phyloP scores from a whole-genome alignment of 2,888 invertebrate genomes.

The Dolomedes plantarius region DNA sequence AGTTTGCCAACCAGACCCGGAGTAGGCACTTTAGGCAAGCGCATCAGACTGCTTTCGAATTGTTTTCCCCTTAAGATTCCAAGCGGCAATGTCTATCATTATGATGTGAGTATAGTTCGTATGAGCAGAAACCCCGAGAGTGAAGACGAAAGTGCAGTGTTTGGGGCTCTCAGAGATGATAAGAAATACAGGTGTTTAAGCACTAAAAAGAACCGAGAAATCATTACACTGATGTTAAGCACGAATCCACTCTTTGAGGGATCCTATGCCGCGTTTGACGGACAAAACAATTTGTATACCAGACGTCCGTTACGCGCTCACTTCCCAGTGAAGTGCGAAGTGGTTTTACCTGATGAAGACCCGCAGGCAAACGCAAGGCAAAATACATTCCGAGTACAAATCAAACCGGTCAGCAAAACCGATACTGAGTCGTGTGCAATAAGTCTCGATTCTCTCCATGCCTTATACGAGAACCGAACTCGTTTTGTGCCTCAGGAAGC shows the following conservation, averaged over 20 bases:
- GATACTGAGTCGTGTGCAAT: conserved; percentile 46
- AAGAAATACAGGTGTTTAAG: conserved; percentile 53
- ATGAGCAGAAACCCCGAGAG: conserved; percentile 74
- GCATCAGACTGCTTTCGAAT: conserved; percentile 77
- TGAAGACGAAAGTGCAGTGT: not conserved
- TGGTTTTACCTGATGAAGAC: conserved; percentile 17
- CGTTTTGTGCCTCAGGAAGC: conserved; percentile 48
- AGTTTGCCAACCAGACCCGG: conserved; percentile 32
- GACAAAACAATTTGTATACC: conserved; percentile 80
- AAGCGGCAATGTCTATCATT: conserved; percentile 79
- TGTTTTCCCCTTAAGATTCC: conserved; percentile 80
- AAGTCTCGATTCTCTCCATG: conserved; percentile 56
- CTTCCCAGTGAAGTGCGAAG: conserved; percentile 73
- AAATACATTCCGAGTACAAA: conserved; percentile 37
- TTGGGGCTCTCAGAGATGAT: not conserved
- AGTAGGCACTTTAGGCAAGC: conserved; percentile 37
- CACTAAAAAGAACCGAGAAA: conserved; percentile 78
- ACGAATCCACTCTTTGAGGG: conserved; percentile 77
- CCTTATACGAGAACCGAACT: conserved; percentile 24
- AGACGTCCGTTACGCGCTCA: conserved; percentile 76
- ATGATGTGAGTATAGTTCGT: conserved; percentile 78
- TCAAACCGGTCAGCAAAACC: conserved; percentile 60
- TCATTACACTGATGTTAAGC: conserved; percentile 78
- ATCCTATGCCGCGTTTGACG: conserved; percentile 79
- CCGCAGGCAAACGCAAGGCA: conserved; percentile 1